Evolutionary conservation across 2,888 invertebrate species (phyloP).

Genomic region (Embidobia sp.): DNA sequence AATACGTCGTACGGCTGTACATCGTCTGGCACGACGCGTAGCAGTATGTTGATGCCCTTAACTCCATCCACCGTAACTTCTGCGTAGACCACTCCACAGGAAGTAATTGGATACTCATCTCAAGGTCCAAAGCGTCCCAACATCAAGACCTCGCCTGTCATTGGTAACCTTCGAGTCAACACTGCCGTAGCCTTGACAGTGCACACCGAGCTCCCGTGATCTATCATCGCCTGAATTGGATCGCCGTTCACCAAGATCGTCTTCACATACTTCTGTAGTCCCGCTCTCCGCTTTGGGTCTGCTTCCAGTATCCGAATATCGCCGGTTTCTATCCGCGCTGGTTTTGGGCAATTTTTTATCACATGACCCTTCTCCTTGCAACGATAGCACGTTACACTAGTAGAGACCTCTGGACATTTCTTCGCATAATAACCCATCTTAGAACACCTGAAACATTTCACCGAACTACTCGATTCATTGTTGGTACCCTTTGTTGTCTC

Average conservation of each 20-base stretch:
- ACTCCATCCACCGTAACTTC: conserved; percentile 56
- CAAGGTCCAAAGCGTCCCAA: no score
- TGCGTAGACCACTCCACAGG: conserved; percentile 28
- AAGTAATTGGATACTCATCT: neutral
- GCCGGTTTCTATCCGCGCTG: neutral
- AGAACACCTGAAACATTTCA: neutral
- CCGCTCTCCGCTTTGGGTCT: neutral
- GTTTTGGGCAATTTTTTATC: conserved; percentile 3
- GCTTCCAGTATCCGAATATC: neutral
- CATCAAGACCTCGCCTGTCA: neutral
- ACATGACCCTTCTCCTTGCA: conserved; percentile 35
- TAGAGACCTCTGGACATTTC: neutral
- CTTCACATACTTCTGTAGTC: conserved; percentile 9
- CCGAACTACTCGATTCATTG: no score
- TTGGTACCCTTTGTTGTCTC: neutral
- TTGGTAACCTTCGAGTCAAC: conserved; percentile 6
- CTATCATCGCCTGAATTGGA: conserved; percentile 43
- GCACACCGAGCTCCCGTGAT: conserved; percentile 59
- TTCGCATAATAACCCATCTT: conserved; percentile 1
- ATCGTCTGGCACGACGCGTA: conserved; percentile 23
- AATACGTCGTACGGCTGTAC: conserved; percentile 11
- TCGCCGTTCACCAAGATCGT: neutral
- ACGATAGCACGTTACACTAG: conserved; percentile 13
- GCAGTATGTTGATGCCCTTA: neutral
- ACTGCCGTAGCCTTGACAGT: conserved; percentile 49